A percentile compares a stretch with the other conserved stretches of the same genome.
phyloP scores from a whole-genome alignment of 2,888 invertebrate genomes.

The Mythimna pallens region DNA sequence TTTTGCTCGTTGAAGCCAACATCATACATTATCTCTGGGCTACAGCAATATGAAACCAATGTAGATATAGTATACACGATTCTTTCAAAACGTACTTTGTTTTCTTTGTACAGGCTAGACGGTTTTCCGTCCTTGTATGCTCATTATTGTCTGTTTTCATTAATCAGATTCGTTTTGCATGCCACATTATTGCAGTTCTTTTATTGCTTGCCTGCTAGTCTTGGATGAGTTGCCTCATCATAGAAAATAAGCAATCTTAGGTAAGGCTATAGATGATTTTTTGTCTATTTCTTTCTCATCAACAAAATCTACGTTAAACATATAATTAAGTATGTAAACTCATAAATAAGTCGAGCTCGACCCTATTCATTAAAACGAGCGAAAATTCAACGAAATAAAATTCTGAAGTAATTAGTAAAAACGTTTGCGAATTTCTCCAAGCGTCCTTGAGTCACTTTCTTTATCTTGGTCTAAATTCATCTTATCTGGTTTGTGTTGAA shows the following conservation, averaged over 20 bases:
- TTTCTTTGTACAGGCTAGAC: constrained; percentile 12
- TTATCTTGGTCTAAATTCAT: constrained; percentile 64
- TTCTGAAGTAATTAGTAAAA: constrained; percentile 16
- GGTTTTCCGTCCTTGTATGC: constrained; percentile 25
- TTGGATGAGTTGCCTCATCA: neutral
- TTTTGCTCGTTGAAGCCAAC: constrained; percentile 9
- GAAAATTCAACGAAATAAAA: constrained; percentile 23
- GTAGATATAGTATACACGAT: neutral
- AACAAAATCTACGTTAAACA: neutral
- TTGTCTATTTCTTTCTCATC: neutral
- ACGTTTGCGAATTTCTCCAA: constrained; percentile 48
- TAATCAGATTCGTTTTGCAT: constrained; percentile 24
- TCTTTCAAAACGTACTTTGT: too few relatives aligned
- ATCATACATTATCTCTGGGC: constrained; percentile 20
- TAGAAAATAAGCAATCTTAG: neutral
- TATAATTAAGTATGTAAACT: neutral
- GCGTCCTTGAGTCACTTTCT: constrained; percentile 64
- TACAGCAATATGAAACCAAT: constrained; percentile 9
- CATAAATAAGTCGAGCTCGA: constrained; percentile 8
- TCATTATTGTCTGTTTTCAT: constrained; percentile 33
- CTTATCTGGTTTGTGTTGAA: constrained; percentile 60
- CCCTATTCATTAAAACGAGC: neutral
- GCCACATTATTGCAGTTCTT: constrained; percentile 9
- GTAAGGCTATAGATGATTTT: neutral
- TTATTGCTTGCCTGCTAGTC: neutral